A percentile compares a stretch with the other conserved stretches of the same genome.
Conservation (phyloP, 2,797 vertebrate genomes). For the Pelochelys cantorii region DNA sequence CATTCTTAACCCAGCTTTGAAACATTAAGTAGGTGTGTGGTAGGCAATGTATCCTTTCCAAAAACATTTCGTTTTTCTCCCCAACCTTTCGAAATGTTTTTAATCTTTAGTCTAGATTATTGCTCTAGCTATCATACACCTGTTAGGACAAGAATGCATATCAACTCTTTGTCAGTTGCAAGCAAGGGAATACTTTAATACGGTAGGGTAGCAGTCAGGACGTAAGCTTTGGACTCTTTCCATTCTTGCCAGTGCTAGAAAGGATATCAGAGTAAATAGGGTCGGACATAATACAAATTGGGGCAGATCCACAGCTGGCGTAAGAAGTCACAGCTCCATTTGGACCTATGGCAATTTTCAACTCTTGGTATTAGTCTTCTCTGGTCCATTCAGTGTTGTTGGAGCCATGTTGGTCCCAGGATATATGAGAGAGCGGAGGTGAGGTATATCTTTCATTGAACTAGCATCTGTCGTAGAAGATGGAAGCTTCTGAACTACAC, state of each 20-base stretch:
- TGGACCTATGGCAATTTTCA: not conserved
- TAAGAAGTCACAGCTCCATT: slow-evolving; percentile 40
- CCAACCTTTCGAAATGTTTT: slow-evolving; percentile 20
- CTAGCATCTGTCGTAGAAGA: not conserved
- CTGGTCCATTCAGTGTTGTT: slow-evolving; percentile 22
- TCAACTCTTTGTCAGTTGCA: not conserved
- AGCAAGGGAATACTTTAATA: not conserved
- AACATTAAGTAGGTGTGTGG: slow-evolving; percentile 71
- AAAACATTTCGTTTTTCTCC: slow-evolving; percentile 14
- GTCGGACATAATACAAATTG: not conserved
- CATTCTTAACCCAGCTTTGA: slow-evolving; percentile 71
- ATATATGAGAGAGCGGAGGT: not conserved
- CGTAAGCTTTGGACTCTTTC: not conserved
- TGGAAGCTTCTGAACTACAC: not conserved
- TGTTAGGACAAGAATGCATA: not conserved
- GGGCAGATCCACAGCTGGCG: not conserved
- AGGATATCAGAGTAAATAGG: not conserved
- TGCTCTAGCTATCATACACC: not conserved
- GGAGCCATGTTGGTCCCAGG: not conserved
- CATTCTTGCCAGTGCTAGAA: rapidly evolving
- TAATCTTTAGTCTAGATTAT: not conserved
- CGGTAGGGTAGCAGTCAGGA: not conserved
- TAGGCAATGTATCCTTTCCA: slow-evolving; percentile 34
- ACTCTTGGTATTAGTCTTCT: slow-evolving; percentile 42
- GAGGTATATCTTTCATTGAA: not conserved